Evolutionary conservation across 2,888 invertebrate species (phyloP), one percentile per base, ranked within the genome.

Genomic region (Drosophila prostipennis): DNA sequence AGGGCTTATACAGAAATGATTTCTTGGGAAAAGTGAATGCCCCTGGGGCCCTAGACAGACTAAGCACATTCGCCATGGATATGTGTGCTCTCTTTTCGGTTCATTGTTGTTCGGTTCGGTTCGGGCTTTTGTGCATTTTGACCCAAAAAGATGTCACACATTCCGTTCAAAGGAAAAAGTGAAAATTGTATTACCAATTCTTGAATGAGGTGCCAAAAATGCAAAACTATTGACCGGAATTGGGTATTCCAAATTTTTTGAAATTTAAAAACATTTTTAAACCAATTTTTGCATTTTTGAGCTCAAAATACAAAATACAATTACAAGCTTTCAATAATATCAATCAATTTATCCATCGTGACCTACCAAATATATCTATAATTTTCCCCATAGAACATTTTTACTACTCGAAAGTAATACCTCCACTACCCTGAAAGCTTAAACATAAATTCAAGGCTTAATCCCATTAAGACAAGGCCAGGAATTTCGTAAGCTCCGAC

Each of bases 11-110:
- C 45, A 71, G 73, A 75, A 70, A 75, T 67, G 56, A 72, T 80
- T 74, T 72, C 69, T 67, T 65, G 68, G 65, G 63, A 76, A 80
- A 82, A 77, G 80, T 82, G 83, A 80, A 81, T 82, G 79, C 80
- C 72, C 63, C 67, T 29, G 19, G 36, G 51, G 45, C 51, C 49
- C 19, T 45, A 67, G 43, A 16, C 65, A 36, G 51, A 19, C 49
- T 64, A 59, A 40, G 49, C 67, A 45, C 58, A 58, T 68, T 67
- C 34, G 63, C n/a, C 39, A 54, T 54, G 40, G 36, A 63, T 40
- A 48, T 16, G 8, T 46, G 53, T 54, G 53, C 40, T 32, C 53
- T 63, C 54, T 13, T 67, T 67, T 63, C 14, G 46, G 53, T 54
- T 63, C 37, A 65, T 65, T 65, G 65, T 63, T 63, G 14, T 19